These are phyloP conservation scores for Aphodius granarius DNA, from an alignment of 2,888 invertebrate species.

Conservation along the genomic window DNA sequence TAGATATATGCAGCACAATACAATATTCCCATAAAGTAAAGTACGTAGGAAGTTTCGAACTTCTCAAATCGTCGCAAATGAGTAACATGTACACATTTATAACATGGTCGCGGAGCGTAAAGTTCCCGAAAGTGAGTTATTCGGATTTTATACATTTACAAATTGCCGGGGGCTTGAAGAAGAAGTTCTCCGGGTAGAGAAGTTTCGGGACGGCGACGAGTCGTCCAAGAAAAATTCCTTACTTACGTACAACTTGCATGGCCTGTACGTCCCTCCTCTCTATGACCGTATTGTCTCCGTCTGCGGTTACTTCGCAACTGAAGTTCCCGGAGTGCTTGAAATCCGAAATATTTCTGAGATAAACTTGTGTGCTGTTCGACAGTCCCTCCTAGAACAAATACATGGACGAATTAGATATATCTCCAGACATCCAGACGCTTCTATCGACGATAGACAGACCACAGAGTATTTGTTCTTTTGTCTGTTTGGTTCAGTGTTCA, in stretches of 20 bases:
- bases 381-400: slow-evolving; percentile 62
- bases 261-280: slow-evolving; percentile 66
- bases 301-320: slow-evolving; percentile 78
- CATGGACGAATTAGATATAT: background rate
- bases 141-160: background rate
- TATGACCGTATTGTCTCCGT: slow-evolving; percentile 66
- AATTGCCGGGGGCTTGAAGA: background rate
- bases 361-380: slow-evolving; percentile 75
- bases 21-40: background rate
- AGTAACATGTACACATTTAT: background rate
- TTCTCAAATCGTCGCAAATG: background rate
- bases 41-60: background rate
- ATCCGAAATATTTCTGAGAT: slow-evolving; percentile 66
- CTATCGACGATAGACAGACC: background rate
- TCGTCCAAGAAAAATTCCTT: slow-evolving; percentile 28
- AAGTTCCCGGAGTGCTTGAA: slow-evolving; percentile 75
- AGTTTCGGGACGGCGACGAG: background rate
- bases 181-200: background rate
- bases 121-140: background rate
- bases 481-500: background rate
- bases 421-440: background rate
- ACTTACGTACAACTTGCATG: slow-evolving; percentile 77
- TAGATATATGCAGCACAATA: background rate
- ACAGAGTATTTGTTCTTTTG: background rate
- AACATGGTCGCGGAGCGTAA: background rate